phyloP scores from a whole-genome alignment of 1,140 invertebrate genomes.

The Kradibia gibbosae region DNA sequence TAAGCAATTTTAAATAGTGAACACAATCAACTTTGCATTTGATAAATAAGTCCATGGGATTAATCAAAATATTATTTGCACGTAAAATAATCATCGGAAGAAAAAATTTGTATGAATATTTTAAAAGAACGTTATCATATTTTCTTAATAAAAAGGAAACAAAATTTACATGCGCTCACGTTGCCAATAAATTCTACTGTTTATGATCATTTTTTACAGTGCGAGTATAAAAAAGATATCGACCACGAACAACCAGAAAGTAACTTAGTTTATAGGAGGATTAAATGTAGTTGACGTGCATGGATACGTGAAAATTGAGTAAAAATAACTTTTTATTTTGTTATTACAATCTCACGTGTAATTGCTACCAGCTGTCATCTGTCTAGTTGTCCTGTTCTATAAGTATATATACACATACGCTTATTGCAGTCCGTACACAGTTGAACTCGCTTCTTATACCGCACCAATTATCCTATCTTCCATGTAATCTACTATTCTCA shows the following conservation, averaged over 20 bases:
- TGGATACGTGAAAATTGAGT: slow-evolving; percentile 11
- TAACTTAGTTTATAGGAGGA: slow-evolving; percentile 10
- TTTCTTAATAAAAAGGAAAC: not conserved
- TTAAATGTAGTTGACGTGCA: slow-evolving; percentile 17
- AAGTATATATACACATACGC: not conserved
- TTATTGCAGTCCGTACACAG: not conserved
- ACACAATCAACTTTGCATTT: too few relatives aligned
- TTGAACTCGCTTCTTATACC: not conserved
- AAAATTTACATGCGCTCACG: not conserved
- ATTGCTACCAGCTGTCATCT: slow-evolving; percentile 60
- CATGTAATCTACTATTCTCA: slow-evolving; percentile 61
- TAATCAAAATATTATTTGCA: not conserved
- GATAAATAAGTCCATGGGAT: too few relatives aligned
- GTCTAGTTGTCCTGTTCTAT: not conserved
- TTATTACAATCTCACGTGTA: slow-evolving; percentile 55
- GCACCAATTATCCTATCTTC: slow-evolving; percentile 61
- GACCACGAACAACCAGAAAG: not conserved
- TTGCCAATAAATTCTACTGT: not conserved
- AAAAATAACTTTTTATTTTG: slow-evolving; percentile 47
- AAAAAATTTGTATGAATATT: not conserved
- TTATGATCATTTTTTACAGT: not conserved
- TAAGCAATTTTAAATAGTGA: too few relatives aligned
- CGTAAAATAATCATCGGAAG: slow-evolving; percentile 3
- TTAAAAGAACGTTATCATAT: not conserved
- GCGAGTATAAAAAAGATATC: not conserved